Base-by-base conservation (phyloP, 2,113 vertebrate genomes). In the Kryptolebias marmoratus region DNA sequence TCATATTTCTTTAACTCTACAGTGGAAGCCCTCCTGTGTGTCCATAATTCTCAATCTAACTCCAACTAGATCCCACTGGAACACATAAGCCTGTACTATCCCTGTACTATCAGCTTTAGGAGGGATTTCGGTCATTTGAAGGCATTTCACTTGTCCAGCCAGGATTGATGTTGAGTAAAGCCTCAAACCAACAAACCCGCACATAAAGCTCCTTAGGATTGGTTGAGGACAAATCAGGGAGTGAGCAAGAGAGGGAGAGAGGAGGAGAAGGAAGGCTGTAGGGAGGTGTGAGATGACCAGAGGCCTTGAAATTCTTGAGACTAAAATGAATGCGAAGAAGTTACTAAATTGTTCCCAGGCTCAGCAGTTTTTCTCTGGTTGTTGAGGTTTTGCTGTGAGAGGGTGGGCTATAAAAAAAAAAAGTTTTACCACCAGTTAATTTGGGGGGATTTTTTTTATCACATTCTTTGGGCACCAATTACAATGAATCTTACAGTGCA, bases 101-200 rank as follows among this genome's bases (percentile, higher is more conserved):
- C 86, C 68, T 73, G 84, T 70, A 65, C 80, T 71, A 86, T 87
- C 84, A 88, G 90, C 85, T 90, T 88, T 89, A 71, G 68, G 64
- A 69, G 73, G 89, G 89, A 90, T 89, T 91, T 91, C 49, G 75
- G 71, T 84, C 71, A 81, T 90, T 89, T 87, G 81, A 88, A 79
- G 72, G 80, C 82, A 83, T 88, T 89, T 88, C 32, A 64, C 77
- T 90, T 82, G 84, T 86, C 80, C 71, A 2, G 86, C 66, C 65
- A 77, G 82, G 85, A 89, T 85, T 87, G 85, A 79, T 79, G 86
- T 81, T 67, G 76, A 74, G 82, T 71, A 88, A 91, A 87, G 79
- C 69, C 73, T 65, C 80, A 87, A 87, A 84, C 63, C 79, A 73
- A 65, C 80, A 85, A 82, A 86, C 81, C 80, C 61, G 2, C 75